Percentiles rank a stretch among this genome's conserved stretches.
Conservation (phyloP, 2,888 invertebrate genomes). For the Volucella zonaria region DNA sequence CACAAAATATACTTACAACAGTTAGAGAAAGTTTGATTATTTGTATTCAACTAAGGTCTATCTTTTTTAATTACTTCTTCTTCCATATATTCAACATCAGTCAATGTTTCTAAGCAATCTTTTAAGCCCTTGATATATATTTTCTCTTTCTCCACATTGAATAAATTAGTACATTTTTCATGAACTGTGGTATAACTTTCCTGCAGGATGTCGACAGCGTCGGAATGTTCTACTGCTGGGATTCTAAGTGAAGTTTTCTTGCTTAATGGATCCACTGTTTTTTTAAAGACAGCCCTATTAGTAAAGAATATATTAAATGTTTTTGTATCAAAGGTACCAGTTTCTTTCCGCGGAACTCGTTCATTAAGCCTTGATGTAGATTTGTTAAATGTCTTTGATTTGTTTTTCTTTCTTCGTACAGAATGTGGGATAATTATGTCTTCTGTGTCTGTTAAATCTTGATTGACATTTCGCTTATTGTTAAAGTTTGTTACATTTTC, state of each 20-base stretch:
- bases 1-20: slow-evolving; percentile 33
- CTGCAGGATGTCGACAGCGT: slow-evolving; percentile 81
- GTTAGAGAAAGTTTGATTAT: neutral
- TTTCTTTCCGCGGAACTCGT: neutral
- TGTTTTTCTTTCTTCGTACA: slow-evolving; percentile 80
- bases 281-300: neutral
- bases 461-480: slow-evolving; percentile 42
- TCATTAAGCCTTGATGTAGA: slow-evolving; percentile 76
- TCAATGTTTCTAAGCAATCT: slow-evolving; percentile 82
- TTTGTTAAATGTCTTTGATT: slow-evolving; percentile 79
- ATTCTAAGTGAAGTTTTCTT: slow-evolving; percentile 51
- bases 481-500: slow-evolving; percentile 75
- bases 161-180: slow-evolving; percentile 82
- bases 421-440: slow-evolving; percentile 81
- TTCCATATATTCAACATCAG: slow-evolving; percentile 85
- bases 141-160: slow-evolving; percentile 83
- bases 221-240: neutral
- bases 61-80: slow-evolving; percentile 77
- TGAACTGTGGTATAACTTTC: slow-evolving; percentile 83
- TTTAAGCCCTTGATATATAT: slow-evolving; percentile 84
- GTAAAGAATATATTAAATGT: neutral
- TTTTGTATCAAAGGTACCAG: neutral
- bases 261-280: neutral
- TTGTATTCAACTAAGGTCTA: slow-evolving; percentile 9
- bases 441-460: slow-evolving; percentile 81